phyloP scores from a whole-genome alignment of 2,888 invertebrate species.

The Thymelicus lineola region DNA sequence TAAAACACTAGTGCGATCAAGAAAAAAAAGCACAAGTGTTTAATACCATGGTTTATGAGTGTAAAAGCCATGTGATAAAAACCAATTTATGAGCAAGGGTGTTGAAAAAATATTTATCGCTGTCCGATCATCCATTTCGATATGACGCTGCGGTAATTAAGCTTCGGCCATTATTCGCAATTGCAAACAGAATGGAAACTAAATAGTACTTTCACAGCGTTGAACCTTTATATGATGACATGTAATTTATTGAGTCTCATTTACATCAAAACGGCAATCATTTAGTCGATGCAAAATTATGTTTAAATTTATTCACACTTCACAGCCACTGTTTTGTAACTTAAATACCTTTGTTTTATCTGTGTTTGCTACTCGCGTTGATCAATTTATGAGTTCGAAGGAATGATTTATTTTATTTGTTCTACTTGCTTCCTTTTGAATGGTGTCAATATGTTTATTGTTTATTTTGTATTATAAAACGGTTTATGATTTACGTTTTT shows the following conservation, averaged over 20 bases:
- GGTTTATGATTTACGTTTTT: too few species aligned
- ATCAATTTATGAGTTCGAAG: slow-evolving; percentile 27
- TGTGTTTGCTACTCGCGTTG: slow-evolving; percentile 6
- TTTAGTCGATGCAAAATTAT: slow-evolving; percentile 28
- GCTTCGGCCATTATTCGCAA: slow-evolving; percentile 18
- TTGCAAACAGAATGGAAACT: slow-evolving; percentile 25
- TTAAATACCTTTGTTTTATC: slow-evolving; percentile 32
- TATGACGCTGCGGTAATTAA: slow-evolving; percentile 1
- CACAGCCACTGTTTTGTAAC: slow-evolving; percentile 31
- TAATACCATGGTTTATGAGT: too few species aligned
- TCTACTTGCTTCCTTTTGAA: background rate
- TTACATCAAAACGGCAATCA: slow-evolving; percentile 33
- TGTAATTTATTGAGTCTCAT: slow-evolving; percentile 34
- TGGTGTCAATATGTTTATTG: background rate
- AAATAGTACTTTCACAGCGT: slow-evolving; percentile 26
- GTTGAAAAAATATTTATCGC: background rate
- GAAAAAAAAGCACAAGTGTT: too few species aligned
- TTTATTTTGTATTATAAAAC: too few species aligned
- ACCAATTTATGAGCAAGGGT: too few species aligned
- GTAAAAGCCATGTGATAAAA: too few species aligned
- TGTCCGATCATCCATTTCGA: background rate
- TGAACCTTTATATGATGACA: slow-evolving; percentile 34
- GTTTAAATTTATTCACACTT: slow-evolving; percentile 31
- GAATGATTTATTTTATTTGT: slow-evolving; percentile 21
- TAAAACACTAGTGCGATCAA: too few species aligned